A percentile compares a stretch with the other conserved stretches of the same genome.
phyloP scores from a whole-genome alignment of 2,797 vertebrate species.

The Caiman crocodilus region DNA sequence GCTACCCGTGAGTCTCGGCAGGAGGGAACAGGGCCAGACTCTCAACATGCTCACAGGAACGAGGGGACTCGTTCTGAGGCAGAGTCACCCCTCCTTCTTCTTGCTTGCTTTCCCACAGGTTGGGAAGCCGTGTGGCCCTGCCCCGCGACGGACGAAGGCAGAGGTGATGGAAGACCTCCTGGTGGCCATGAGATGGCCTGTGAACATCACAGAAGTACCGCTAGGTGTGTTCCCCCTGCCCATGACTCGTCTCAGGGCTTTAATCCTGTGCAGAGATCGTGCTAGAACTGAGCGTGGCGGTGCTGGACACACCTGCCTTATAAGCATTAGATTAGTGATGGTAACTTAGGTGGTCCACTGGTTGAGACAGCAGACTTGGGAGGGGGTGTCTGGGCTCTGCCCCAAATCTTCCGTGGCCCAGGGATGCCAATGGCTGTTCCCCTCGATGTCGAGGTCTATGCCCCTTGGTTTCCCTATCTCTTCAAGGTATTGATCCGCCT shows the following conservation, averaged over 20 bases:
- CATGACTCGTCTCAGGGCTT: not conserved
- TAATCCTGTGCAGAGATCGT: fast-evolving
- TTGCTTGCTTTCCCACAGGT: constrained; percentile 26
- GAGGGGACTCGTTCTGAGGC: fast-evolving
- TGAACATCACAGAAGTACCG: constrained; percentile 62
- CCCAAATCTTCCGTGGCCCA: not conserved
- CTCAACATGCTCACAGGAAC: not conserved
- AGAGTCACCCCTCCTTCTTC: not conserved
- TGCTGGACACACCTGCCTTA: not conserved
- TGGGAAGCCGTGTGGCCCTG: not conserved
- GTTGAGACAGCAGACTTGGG: fast-evolving
- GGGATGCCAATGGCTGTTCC: not conserved
- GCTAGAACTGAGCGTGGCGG: not conserved
- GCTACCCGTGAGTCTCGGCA: not conserved
- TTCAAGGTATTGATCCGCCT: too few species aligned
- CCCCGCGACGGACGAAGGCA: constrained; percentile 41
- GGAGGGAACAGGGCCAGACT: not conserved
- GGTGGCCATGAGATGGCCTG: constrained; percentile 57
- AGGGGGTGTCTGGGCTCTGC: fast-evolving
- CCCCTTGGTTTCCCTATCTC: fast-evolving
- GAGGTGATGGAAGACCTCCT: constrained; percentile 74
- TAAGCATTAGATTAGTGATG: not conserved
- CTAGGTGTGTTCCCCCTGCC: constrained; percentile 54
- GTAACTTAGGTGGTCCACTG: not conserved
- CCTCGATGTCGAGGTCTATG: not conserved